Evolutionary conservation across 1,140 invertebrate genomes (phyloP).

Genomic region (Hyles euphorbiae): DNA sequence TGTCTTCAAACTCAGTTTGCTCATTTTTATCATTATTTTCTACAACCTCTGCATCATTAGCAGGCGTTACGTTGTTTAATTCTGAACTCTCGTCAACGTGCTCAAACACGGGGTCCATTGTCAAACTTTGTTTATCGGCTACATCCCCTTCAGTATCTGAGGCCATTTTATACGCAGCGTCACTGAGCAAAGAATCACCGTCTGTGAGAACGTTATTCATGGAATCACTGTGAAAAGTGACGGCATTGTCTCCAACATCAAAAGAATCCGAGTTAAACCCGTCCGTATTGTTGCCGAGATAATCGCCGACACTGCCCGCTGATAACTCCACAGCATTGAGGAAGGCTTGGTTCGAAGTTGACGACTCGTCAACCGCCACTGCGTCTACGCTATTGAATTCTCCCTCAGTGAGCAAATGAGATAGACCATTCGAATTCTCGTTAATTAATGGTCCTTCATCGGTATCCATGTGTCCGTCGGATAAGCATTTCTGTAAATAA

Average conservation of each 20-base stretch:
- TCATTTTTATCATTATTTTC: too few relatives aligned
- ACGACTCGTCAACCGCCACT: slow-evolving; percentile 56
- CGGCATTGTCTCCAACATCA: slow-evolving; percentile 65
- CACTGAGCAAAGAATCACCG: slow-evolving; percentile 52
- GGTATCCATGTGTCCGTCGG: slow-evolving; percentile 58
- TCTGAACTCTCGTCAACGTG: too few relatives aligned
- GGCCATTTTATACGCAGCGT: slow-evolving; percentile 32
- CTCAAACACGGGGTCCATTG: too few relatives aligned
- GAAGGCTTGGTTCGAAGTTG: slow-evolving; percentile 62
- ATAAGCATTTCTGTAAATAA: slow-evolving; percentile 52
- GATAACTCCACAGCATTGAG: slow-evolving; percentile 64
- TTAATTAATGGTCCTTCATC: slow-evolving; percentile 65
- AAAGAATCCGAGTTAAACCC: slow-evolving; percentile 57
- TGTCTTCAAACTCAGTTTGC: too few relatives aligned
- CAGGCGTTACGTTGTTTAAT: too few relatives aligned
- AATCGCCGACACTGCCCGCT: slow-evolving; percentile 59
- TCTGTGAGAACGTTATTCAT: slow-evolving; percentile 58
- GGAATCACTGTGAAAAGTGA: slow-evolving; percentile 58
- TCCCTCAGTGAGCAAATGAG: slow-evolving; percentile 61
- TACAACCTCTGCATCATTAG: too few relatives aligned
- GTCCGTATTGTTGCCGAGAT: slow-evolving; percentile 56
- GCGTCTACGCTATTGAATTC: slow-evolving; percentile 66
- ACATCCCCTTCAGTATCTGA: slow-evolving; percentile 47
- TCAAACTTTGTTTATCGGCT: too few relatives aligned
- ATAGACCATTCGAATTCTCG: slow-evolving; percentile 64